Percentiles rank a stretch among this genome's conserved stretches.
Evolutionary conservation across 2,113 vertebrate genomes (phyloP).

Genomic region (Ammodytes marinus): DNA sequence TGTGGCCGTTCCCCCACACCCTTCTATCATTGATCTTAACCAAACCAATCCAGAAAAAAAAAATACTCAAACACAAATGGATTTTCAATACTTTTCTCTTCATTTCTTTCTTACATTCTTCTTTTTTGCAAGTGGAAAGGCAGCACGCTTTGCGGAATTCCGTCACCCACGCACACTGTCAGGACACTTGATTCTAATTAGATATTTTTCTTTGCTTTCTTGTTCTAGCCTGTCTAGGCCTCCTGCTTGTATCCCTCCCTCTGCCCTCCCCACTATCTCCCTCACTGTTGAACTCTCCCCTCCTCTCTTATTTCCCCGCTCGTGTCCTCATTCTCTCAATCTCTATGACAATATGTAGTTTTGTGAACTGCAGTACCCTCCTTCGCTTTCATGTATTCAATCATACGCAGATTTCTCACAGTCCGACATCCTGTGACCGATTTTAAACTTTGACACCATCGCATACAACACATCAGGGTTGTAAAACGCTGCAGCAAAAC

Average conservation of each 20-base stretch:
- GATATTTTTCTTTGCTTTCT: conserved; percentile 86
- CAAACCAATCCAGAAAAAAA: conserved; percentile 77
- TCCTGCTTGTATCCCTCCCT: conserved; percentile 76
- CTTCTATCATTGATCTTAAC: conserved; percentile 75
- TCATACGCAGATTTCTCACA: conserved; percentile 66
- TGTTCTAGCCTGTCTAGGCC: conserved; percentile 85
- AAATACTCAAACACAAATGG: conserved; percentile 70
- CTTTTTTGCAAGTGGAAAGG: conserved; percentile 78
- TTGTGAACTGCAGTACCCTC: conserved; percentile 58
- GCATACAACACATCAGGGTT: conserved; percentile 42
- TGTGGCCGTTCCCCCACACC: conserved; percentile 73
- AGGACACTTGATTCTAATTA: conserved; percentile 88
- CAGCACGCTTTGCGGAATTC: conserved; percentile 80
- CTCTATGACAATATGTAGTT: conserved; percentile 71
- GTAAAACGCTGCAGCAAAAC: conserved; percentile 46
- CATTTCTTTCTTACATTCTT: conserved; percentile 41
- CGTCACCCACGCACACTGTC: conserved; percentile 80
- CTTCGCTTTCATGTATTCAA: conserved; percentile 62
- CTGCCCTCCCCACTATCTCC: conserved; percentile 59
- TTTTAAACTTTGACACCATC: conserved; percentile 64
- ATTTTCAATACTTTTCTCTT: conserved; percentile 71
- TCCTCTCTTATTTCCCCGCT: conserved; percentile 66
- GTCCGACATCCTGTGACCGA: conserved; percentile 61
- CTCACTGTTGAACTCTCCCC: conserved; percentile 76
- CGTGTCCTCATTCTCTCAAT: conserved; percentile 73